phyloP scores from a whole-genome alignment of 2,113 vertebrate genomes.

The Neoarius graeffei region DNA sequence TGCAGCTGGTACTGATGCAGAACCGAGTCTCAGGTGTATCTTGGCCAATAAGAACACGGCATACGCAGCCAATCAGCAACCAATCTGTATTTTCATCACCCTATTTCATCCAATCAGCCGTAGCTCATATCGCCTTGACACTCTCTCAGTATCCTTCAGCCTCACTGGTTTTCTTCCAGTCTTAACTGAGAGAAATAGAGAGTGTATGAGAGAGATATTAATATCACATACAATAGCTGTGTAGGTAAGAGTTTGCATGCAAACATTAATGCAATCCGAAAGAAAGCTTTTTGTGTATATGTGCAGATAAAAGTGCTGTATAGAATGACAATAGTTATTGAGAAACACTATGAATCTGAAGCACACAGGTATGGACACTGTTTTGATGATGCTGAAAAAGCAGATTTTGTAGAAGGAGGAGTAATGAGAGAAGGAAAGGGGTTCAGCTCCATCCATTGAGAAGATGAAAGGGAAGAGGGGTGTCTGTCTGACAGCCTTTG shows the following conservation, averaged over 20 bases:
- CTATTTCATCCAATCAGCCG: constrained; percentile 16
- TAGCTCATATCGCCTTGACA: not conserved
- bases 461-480: not conserved
- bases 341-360: not conserved
- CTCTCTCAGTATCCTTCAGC: constrained; percentile 23
- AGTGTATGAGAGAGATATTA: not conserved
- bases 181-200: not conserved
- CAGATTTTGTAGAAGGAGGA: not conserved
- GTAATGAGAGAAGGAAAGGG: not conserved
- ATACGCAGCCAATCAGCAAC: not conserved
- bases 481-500: not conserved
- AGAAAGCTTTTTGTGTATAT: not conserved
- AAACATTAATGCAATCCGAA: not conserved
- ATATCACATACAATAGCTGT: not conserved
- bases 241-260: not conserved
- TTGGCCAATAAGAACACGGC: constrained; percentile 30
- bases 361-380: no score
- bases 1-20: constrained; percentile 38
- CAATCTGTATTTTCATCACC: constrained; percentile 13
- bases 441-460: not conserved
- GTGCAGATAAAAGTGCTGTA: not conserved
- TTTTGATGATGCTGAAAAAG: not conserved
- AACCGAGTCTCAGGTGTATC: constrained; percentile 45
- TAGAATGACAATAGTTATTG: not conserved
- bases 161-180: not conserved